Conservation (phyloP, 2,888 invertebrate genomes). For the Euspilapteryx auroguttella region DNA sequence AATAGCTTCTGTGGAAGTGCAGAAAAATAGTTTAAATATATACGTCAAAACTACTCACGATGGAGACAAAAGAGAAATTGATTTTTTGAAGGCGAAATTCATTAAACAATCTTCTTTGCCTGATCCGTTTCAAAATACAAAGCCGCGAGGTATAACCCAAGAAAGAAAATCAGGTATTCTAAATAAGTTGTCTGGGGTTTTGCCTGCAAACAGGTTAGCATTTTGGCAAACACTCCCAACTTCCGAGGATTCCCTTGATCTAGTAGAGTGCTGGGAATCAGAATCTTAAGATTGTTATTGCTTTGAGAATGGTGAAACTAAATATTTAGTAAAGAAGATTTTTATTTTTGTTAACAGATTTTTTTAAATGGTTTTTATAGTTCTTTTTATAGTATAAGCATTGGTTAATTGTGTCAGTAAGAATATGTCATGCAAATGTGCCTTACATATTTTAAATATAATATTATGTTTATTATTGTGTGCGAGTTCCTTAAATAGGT, state of each 20-base stretch:
- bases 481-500: no score
- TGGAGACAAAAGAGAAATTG: conserved; percentile 2
- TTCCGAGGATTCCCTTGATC: conserved; percentile 3
- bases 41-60: neutral
- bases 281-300: neutral
- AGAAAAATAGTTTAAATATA: neutral
- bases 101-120: conserved; percentile 1
- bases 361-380: neutral
- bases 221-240: conserved; percentile 4
- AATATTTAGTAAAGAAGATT: no score
- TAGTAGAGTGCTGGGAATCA: conserved; percentile 1
- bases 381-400: conserved; percentile 1
- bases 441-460: no score
- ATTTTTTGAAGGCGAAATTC: conserved; percentile 2
- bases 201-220: conserved; percentile 4
- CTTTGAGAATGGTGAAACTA: no score
- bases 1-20: conserved; percentile 3
- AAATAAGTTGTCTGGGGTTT: conserved; percentile 2
- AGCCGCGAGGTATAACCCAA: conserved; percentile 4
- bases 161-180: conserved; percentile 5
- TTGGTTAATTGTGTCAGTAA: no score
- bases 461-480: no score
- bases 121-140: neutral
- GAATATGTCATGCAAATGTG: no score
- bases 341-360: neutral